phyloP scores from a whole-genome alignment of 2,113 vertebrate species.

The Oriolus oriolus region DNA sequence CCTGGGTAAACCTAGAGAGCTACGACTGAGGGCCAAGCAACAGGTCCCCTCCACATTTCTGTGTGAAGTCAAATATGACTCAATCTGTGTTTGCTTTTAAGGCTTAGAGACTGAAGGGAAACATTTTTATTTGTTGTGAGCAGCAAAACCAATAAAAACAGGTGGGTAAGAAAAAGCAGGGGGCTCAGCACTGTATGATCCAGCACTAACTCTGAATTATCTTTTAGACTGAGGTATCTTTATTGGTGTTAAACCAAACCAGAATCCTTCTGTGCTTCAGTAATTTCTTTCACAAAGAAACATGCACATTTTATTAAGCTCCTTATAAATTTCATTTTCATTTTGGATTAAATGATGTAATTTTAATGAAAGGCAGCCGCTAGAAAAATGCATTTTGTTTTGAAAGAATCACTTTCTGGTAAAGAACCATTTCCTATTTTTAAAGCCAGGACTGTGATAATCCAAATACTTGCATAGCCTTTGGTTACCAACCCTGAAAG shows the following conservation, averaged over 20 bases:
- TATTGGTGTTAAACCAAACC: background rate
- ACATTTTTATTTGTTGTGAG: background rate
- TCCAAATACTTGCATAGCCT: background rate
- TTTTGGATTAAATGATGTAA: background rate
- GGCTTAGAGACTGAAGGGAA: background rate
- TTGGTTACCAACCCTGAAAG: background rate
- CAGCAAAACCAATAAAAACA: background rate
- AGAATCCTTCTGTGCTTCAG: background rate
- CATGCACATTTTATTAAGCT: background rate
- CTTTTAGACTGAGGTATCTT: background rate
- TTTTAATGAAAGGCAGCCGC: background rate
- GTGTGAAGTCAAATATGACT: background rate
- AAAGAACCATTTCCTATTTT: background rate
- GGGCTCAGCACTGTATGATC: background rate
- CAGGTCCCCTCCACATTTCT: background rate
- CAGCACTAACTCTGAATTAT: background rate
- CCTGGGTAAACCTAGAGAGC: background rate
- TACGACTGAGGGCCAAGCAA: rapidly evolving
- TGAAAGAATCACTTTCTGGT: background rate
- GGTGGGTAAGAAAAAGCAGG: background rate
- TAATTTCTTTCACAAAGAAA: background rate
- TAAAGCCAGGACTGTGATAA: background rate
- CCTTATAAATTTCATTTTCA: background rate
- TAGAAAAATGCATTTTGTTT: constrained; percentile 7
- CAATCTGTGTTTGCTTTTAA: background rate